A percentile compares a stretch with the other conserved stretches of the same genome.
Evolutionary conservation across 1,140 invertebrate genomes (phyloP).

Genomic region (Lepidurus couesii): DNA sequence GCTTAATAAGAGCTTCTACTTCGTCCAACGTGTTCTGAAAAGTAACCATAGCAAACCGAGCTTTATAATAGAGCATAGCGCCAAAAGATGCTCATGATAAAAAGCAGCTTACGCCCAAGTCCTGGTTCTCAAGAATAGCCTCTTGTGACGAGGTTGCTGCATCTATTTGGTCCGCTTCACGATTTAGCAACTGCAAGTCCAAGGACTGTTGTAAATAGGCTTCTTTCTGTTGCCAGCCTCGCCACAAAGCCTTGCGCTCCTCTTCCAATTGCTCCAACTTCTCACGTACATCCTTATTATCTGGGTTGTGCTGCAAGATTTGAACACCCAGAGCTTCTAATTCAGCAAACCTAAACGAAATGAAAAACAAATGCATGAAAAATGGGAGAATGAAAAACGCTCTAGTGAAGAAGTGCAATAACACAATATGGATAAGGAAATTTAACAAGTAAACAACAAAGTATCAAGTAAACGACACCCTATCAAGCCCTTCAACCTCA

Average conservation of each 20-base stretch:
- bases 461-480: too few species aligned
- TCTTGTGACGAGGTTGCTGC: constrained; percentile 89
- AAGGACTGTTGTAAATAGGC: constrained; percentile 75
- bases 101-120: constrained; percentile 66
- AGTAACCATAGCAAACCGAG: background rate
- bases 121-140: constrained; percentile 81
- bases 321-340: background rate
- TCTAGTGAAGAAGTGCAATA: too few species aligned
- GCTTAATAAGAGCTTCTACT: constrained; percentile 86
- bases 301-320: constrained; percentile 47
- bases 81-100: background rate
- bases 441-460: too few species aligned
- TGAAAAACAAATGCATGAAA: constrained; percentile 47
- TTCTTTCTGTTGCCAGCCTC: constrained; percentile 75
- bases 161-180: constrained; percentile 95
- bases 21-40: constrained; percentile 80
- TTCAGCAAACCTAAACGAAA: constrained; percentile 41
- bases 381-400: too few species aligned
- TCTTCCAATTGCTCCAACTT: constrained; percentile 65
- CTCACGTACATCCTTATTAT: constrained; percentile 60
- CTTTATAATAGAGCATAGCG: background rate
- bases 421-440: too few species aligned
- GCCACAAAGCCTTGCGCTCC: constrained; percentile 65
- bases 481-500: too few species aligned
- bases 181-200: constrained; percentile 84